Conservation (phyloP, 37 sponge, comb jelly and placozoan species). For the Oopsacas minuta region DNA sequence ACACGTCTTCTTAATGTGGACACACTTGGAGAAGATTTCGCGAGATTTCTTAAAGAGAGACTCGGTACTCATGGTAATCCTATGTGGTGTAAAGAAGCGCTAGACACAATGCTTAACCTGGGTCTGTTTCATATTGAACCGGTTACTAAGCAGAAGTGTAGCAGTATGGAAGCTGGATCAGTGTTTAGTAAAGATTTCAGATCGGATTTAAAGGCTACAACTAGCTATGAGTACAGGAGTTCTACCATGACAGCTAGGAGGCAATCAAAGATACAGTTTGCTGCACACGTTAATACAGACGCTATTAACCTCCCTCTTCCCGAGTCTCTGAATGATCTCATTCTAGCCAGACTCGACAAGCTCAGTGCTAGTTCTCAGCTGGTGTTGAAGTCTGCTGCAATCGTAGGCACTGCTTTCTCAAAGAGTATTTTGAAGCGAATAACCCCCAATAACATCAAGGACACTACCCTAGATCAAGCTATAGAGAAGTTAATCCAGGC, state of each 20-base stretch:
- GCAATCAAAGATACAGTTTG: background rate
- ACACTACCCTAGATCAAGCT: slow-evolving; percentile 16
- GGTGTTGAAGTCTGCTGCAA: slow-evolving; percentile 77
- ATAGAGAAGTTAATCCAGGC: slow-evolving; percentile 31
- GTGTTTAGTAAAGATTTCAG: background rate
- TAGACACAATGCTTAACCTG: slow-evolving; percentile 58
- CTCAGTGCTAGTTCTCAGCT: slow-evolving; percentile 58
- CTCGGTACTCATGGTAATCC: slow-evolving; percentile 62
- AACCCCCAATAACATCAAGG: slow-evolving; percentile 31
- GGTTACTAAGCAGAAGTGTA: background rate
- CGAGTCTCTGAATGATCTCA: slow-evolving; percentile 62
- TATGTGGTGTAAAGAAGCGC: slow-evolving; percentile 67
- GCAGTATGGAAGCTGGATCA: background rate
- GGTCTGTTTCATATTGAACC: slow-evolving; percentile 37
- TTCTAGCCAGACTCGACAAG: slow-evolving; percentile 63
- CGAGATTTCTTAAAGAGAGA: slow-evolving; percentile 39
- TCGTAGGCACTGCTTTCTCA: slow-evolving; percentile 51
- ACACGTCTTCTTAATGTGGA: slow-evolving; percentile 50
- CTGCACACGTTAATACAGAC: background rate
- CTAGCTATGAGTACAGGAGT: background rate
- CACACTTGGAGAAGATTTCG: slow-evolving; percentile 35
- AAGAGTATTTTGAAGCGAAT: slow-evolving; percentile 41
- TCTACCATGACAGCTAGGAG: background rate
- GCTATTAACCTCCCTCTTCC: slow-evolving; percentile 42
- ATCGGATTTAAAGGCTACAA: background rate